Evolutionary conservation across 2,888 invertebrate genomes (phyloP), one percentile per base, ranked within the genome.

Genomic region (Stictocephala bisonia): DNA sequence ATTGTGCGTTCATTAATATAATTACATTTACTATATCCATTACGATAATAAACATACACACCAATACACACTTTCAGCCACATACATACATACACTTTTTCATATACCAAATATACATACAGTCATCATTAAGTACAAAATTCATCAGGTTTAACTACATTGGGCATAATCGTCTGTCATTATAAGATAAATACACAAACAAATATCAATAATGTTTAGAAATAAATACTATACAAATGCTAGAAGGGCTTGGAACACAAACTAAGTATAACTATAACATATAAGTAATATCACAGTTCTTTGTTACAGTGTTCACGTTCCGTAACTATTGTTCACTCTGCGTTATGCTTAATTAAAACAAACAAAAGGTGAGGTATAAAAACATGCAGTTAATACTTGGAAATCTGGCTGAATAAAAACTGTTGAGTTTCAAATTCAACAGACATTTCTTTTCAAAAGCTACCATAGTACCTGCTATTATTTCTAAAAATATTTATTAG

Each of bases 251-350:
- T 40, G 64, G 44, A 6, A 9, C 40, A 24, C 22, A 64, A n/a
- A 64, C 64, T 64, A 64, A 64, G 64, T 20, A 15, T 44, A 64
- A 41, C 44, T 44, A 44, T 4, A 64, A 64, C 64, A 26, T 64
- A 64, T 41, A 26, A 41, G 64, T 64, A 64, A 64, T 64, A 64
- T 64, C 64, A 64, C 64, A 64, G 64, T 26, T 26, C 64, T 35
- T 20, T 64, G 24, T 15, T 20, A 44, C 40, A n/a, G n/a, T n/a
- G n/a, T 44, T 44, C 27, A 11, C 44, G 15, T 44, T 9, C 64
- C 64, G 7, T 20, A 3, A 29, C 24, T 9, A n/a, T n/a, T n/a
- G n/a, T n/a, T n/a, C n/a, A n/a, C n/a, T n/a, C n/a, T n/a, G n/a
- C n/a, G n/a, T n/a, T n/a, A n/a, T n/a, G n/a, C n/a, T n/a, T n/a